phyloP scores from a whole-genome alignment of 2,113 vertebrate genomes.

The Sciurus niger region DNA sequence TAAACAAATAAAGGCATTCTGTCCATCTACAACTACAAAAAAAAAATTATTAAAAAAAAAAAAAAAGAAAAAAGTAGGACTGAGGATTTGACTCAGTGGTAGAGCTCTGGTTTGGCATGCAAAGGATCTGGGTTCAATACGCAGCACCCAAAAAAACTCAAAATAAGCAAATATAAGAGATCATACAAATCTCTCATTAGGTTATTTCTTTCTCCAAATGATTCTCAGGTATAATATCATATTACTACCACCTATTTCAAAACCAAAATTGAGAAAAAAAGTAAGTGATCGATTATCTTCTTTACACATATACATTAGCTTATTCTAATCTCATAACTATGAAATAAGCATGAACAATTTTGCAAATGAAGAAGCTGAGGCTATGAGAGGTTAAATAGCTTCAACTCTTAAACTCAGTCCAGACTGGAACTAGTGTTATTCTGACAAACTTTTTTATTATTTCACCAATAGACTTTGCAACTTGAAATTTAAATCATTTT shows the following conservation, averaged over 20 bases:
- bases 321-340: neutral
- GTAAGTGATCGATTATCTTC: too few relatives aligned
- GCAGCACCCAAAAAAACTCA: too few relatives aligned
- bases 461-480: neutral
- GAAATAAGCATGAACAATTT: neutral
- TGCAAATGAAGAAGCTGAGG: neutral
- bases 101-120: too few relatives aligned
- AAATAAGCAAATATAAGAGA: neutral
- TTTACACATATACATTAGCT: neutral
- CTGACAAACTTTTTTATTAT: neutral
- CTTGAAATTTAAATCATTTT: conserved; percentile 9
- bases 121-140: too few relatives aligned
- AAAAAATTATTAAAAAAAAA: too few relatives aligned
- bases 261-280: conserved; percentile 14
- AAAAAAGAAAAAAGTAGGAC: too few relatives aligned
- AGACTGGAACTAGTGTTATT: neutral
- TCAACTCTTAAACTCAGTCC: neutral
- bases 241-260: neutral
- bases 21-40: too few relatives aligned
- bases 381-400: neutral
- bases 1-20: too few relatives aligned
- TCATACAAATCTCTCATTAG: neutral
- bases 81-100: too few relatives aligned
- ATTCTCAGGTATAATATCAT: neutral
- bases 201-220: conserved; percentile 32